Evolutionary conservation across 2,888 invertebrate genomes (phyloP).

Genomic region (Orchestes rusci): DNA sequence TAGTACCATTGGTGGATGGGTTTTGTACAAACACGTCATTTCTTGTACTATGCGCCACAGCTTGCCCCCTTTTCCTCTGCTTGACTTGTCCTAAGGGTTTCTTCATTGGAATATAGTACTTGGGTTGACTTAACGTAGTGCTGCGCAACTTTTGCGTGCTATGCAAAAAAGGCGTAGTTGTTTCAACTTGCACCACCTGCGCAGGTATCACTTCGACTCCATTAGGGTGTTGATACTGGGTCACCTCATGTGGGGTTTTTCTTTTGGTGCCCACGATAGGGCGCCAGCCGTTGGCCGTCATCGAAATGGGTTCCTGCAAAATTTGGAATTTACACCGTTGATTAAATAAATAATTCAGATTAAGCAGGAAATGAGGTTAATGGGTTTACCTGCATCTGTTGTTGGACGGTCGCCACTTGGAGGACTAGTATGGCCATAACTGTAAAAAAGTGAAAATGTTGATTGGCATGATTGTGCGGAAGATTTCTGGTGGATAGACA

Average conservation of each 20-base stretch:
- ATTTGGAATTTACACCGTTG: not conserved
- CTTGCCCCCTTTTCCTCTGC: slow-evolving; percentile 29
- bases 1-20: slow-evolving; percentile 19
- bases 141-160: too few relatives aligned
- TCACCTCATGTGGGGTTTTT: too few relatives aligned
- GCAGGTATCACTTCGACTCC: slow-evolving; percentile 1
- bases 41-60: slow-evolving; percentile 34
- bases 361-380: slow-evolving; percentile 22
- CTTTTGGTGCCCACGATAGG: slow-evolving; percentile 48
- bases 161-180: too few relatives aligned
- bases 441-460: slow-evolving; percentile 31
- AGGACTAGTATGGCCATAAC: slow-evolving; percentile 26
- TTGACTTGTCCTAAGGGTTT: too few relatives aligned
- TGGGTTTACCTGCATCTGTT: slow-evolving; percentile 31
- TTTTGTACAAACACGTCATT: slow-evolving; percentile 40
- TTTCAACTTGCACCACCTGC: too few relatives aligned
- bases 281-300: slow-evolving; percentile 56
- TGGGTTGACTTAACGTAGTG: too few relatives aligned
- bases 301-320: slow-evolving; percentile 40
- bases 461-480: too few relatives aligned
- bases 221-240: too few relatives aligned
- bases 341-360: slow-evolving; percentile 1
- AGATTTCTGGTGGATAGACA: too few relatives aligned
- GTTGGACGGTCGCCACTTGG: slow-evolving; percentile 25
- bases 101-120: too few relatives aligned